Percentiles rank a stretch among this genome's conserved stretches.
Conservation (phyloP, 2,888 invertebrate species). For the Aradus depressus region DNA sequence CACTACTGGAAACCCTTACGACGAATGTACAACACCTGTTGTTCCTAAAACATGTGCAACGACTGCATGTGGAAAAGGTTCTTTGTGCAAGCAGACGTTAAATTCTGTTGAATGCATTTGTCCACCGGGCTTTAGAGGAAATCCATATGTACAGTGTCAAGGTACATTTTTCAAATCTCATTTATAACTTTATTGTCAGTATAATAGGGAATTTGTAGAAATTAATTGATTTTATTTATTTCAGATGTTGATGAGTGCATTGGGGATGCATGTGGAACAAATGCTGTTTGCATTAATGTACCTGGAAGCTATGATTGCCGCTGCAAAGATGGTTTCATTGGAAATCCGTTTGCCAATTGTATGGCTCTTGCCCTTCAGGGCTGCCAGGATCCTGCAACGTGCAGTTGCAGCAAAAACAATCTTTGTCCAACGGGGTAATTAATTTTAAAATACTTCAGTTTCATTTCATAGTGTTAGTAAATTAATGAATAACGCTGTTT, state of each 20-base stretch:
- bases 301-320: constrained; percentile 81
- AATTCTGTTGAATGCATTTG: constrained; percentile 71
- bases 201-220: not conserved
- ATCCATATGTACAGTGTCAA: constrained; percentile 73
- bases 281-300: constrained; percentile 82
- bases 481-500: no score
- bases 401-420: constrained; percentile 56
- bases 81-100: constrained; percentile 64
- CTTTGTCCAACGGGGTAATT: constrained; percentile 58
- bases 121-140: constrained; percentile 70
- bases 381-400: constrained; percentile 57
- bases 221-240: constrained; percentile 4
- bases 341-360: constrained; percentile 79
- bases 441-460: no score
- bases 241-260: constrained; percentile 69
- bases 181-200: constrained; percentile 6
- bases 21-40: constrained; percentile 48
- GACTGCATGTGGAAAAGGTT: constrained; percentile 63
- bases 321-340: constrained; percentile 71
- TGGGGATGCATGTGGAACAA: constrained; percentile 65
- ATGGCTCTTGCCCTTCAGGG: constrained; percentile 55
- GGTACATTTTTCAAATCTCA: constrained; percentile 37
- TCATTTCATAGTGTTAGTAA: no score
- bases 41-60: constrained; percentile 57
- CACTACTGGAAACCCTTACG: constrained; percentile 77